phyloP scores from a whole-genome alignment of 2,888 invertebrate species.

The Marasmarcha lunaedactyla region DNA sequence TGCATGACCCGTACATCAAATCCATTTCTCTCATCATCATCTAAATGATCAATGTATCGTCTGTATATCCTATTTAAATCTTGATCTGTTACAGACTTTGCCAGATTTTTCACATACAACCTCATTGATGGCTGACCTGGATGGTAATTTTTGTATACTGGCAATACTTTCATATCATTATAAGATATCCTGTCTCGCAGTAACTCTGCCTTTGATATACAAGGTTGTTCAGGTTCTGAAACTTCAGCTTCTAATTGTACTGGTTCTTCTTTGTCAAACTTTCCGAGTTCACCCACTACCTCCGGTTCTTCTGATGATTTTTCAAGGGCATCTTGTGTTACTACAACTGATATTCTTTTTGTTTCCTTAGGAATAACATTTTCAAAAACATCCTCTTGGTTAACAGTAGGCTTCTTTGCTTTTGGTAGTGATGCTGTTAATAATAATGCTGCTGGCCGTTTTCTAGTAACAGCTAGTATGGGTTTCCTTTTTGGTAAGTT shows the following conservation, averaged over 20 bases:
- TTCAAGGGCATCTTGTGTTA: slow-evolving; percentile 43
- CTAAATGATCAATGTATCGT: slow-evolving; percentile 65
- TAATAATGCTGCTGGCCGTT: slow-evolving; percentile 30
- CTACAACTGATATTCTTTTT: slow-evolving; percentile 54
- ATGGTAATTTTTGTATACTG: slow-evolving; percentile 89
- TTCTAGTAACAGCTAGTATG: slow-evolving; percentile 40
- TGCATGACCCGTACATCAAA: slow-evolving; percentile 88
- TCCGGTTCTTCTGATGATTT: slow-evolving; percentile 38
- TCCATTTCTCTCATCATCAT: slow-evolving; percentile 49
- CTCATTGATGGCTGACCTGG: slow-evolving; percentile 84
- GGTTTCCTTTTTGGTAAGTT: slow-evolving; percentile 34
- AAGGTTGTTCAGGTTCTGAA: slow-evolving; percentile 32
- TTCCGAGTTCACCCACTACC: slow-evolving; percentile 52
- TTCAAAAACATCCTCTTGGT: slow-evolving; percentile 55
- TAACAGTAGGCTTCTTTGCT: slow-evolving; percentile 30
- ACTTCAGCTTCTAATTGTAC: slow-evolving; percentile 20
- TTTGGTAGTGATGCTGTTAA: slow-evolving; percentile 28
- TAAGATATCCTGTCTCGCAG: slow-evolving; percentile 75
- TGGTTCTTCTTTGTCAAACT: slow-evolving; percentile 42
- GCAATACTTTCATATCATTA: slow-evolving; percentile 78
- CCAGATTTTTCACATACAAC: slow-evolving; percentile 92
- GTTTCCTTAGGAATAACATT: slow-evolving; percentile 34
- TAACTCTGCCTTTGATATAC: slow-evolving; percentile 75
- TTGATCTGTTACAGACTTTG: slow-evolving; percentile 80
- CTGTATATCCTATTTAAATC: slow-evolving; percentile 84